Evolutionary conservation across 1,140 invertebrate species (phyloP).

Genomic region (Patella vulgata): DNA sequence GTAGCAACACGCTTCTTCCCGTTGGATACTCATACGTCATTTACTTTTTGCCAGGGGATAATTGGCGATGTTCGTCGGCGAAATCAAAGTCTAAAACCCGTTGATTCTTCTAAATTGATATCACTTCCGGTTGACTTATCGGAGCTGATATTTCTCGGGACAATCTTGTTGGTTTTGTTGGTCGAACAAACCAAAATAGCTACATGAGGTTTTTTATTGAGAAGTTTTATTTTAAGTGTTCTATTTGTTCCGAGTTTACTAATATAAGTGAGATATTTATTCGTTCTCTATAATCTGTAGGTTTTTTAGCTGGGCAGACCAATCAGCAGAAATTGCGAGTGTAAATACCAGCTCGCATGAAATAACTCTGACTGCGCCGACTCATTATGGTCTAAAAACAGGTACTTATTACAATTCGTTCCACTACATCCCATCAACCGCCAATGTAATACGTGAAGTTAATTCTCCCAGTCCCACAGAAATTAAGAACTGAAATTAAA

Average conservation of each 20-base stretch:
- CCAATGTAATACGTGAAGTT: too few relatives aligned
- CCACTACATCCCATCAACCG: too few relatives aligned
- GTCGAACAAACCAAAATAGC: too few relatives aligned
- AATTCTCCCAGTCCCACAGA: too few relatives aligned
- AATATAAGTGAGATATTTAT: background rate
- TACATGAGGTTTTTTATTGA: too few relatives aligned
- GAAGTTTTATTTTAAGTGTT: too few relatives aligned
- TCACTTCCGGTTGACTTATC: background rate
- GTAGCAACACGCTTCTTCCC: background rate
- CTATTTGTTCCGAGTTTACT: too few relatives aligned
- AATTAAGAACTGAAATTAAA: too few relatives aligned
- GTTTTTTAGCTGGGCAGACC: slow-evolving; percentile 46
- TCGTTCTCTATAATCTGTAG: slow-evolving; percentile 8
- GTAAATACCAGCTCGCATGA: slow-evolving; percentile 19
- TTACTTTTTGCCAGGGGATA: background rate
- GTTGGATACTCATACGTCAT: background rate
- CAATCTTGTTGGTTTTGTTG: too few relatives aligned
- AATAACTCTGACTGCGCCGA: slow-evolving; percentile 27
- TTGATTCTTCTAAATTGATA: background rate
- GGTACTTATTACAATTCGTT: too few relatives aligned
- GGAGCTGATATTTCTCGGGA: background rate
- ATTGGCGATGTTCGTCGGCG: background rate
- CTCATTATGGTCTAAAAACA: slow-evolving; percentile 29
- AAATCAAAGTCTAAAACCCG: background rate
- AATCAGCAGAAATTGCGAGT: slow-evolving; percentile 21